Evolutionary conservation across 2,113 vertebrate genomes (phyloP).

Genomic region (Marcusenius ussheri): DNA sequence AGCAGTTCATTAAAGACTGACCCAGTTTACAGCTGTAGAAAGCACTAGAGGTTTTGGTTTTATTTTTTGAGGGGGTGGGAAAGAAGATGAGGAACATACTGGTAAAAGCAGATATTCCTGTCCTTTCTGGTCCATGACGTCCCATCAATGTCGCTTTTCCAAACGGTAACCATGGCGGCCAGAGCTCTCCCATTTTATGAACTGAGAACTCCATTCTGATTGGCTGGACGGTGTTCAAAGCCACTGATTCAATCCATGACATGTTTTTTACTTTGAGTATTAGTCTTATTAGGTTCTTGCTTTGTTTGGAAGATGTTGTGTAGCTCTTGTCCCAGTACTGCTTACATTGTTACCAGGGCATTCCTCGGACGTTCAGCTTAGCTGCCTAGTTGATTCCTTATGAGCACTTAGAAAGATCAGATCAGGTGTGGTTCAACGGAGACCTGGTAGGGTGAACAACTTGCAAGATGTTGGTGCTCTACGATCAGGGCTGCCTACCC

Average conservation of each 20-base stretch:
- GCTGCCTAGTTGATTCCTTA: background rate
- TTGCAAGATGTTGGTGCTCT: background rate
- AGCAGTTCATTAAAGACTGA: slow-evolving; percentile 34
- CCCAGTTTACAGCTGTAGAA: slow-evolving; percentile 30
- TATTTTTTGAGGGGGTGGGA: background rate
- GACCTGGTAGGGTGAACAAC: background rate
- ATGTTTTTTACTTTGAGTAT: background rate
- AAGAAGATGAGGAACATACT: background rate
- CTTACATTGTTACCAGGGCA: background rate
- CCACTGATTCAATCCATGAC: background rate
- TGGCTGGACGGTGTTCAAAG: background rate
- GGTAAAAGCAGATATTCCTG: background rate
- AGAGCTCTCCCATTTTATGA: background rate
- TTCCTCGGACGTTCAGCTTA: background rate
- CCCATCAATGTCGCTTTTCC: background rate
- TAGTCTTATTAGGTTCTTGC: background rate
- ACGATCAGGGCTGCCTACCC: background rate
- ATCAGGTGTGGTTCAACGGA: background rate
- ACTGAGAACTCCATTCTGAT: background rate
- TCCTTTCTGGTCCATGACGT: background rate
- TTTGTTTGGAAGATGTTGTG: background rate
- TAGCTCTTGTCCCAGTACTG: background rate
- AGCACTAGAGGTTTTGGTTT: slow-evolving; percentile 21
- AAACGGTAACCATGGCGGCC: background rate
- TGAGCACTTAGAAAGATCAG: background rate